phyloP scores from a whole-genome alignment of 2,113 vertebrate species.

The Pitta sordida region DNA sequence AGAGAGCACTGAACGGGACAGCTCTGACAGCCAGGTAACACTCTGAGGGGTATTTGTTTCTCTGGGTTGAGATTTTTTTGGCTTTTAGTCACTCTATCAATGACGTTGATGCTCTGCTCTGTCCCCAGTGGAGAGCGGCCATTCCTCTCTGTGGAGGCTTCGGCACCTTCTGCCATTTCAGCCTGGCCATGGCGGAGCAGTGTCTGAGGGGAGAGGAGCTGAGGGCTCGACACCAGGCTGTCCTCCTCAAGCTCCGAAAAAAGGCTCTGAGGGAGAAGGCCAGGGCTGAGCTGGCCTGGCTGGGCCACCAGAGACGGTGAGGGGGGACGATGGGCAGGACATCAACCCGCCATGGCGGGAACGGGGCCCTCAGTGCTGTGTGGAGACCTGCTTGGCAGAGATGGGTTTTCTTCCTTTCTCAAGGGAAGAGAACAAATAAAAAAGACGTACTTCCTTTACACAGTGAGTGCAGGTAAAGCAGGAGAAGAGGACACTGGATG shows the following conservation, averaged over 20 bases:
- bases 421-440: neutral
- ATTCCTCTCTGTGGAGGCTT: neutral
- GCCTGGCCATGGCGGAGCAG: constrained; percentile 48
- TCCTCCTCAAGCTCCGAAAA: constrained; percentile 64
- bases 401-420: rapidly evolving
- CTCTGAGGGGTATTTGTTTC: no score
- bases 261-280: constrained; percentile 59
- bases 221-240: constrained; percentile 33
- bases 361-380: rapidly evolving
- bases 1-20: neutral
- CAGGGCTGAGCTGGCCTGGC: constrained; percentile 51
- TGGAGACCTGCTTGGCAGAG: rapidly evolving
- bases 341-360: rapidly evolving
- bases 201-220: constrained; percentile 64
- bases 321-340: rapidly evolving
- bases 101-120: rapidly evolving
- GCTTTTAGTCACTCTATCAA: neutral
- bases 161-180: neutral
- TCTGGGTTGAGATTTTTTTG: rapidly evolving
- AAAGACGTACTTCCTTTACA: neutral
- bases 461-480: neutral
- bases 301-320: constrained; percentile 63
- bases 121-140: constrained; percentile 1
- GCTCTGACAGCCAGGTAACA: constrained; percentile 47
- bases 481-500: neutral